These are phyloP conservation scores for cattle (Bos taurus) DNA, from an alignment of 2,113 vertebrate species.

Conservation along the genomic window ARS-UCD2.0 NC_037335.1:53215501-53216000, in stretches of 20 bases:
- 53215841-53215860: not conserved
- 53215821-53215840: not conserved
- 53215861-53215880: not conserved
- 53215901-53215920: not conserved
- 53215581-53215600: not conserved
- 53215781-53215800: not conserved
- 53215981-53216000: not conserved
- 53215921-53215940: not conserved
- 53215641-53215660: not conserved
- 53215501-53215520: not conserved
- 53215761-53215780: not conserved
- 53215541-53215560: not conserved
- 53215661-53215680: not conserved
- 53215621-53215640: not conserved
- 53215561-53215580: not conserved
- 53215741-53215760: not conserved
- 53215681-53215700: not conserved
- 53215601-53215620: not conserved
- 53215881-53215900: not conserved
- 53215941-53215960: not conserved
- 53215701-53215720: not conserved
- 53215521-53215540: not conserved
- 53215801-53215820: not conserved
- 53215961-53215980: not conserved
- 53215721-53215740: not conserved